phyloP scores from a whole-genome alignment of 2,113 vertebrate genomes.

The Phainopepla nitens region DNA sequence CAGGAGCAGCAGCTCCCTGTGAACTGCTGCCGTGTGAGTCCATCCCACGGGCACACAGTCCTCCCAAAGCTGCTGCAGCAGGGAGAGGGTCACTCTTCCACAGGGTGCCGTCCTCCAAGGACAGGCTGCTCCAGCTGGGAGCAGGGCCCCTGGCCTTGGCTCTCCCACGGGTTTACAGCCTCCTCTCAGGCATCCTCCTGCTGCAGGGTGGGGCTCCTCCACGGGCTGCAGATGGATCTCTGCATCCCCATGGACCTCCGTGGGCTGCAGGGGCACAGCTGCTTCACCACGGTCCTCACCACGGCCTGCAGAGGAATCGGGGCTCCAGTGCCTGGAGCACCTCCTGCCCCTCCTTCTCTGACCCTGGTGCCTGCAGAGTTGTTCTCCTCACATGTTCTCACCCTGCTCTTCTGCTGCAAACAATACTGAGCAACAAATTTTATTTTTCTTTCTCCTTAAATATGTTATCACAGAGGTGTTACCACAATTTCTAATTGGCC shows the following conservation, averaged over 20 bases:
- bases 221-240: neutral
- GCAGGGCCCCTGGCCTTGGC: neutral
- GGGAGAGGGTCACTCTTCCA: neutral
- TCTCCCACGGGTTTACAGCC: fast-evolving
- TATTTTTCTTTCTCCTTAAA: neutral
- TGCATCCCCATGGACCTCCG: neutral
- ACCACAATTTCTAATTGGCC: neutral
- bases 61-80: neutral
- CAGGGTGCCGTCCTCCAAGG: neutral
- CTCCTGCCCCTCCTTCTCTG: neutral
- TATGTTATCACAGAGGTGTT: neutral
- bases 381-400: neutral
- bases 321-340: neutral
- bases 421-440: fast-evolving
- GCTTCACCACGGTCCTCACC: neutral
- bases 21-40: fast-evolving
- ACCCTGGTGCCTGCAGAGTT: neutral
- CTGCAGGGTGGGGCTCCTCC: neutral
- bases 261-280: neutral
- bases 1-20: neutral
- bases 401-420: fast-evolving
- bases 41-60: fast-evolving
- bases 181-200: neutral
- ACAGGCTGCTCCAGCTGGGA: neutral
- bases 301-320: fast-evolving